These are phyloP conservation scores for Philereme vetulata DNA, from an alignment of 2,888 invertebrate genomes.

Conservation along the genomic window DNA sequence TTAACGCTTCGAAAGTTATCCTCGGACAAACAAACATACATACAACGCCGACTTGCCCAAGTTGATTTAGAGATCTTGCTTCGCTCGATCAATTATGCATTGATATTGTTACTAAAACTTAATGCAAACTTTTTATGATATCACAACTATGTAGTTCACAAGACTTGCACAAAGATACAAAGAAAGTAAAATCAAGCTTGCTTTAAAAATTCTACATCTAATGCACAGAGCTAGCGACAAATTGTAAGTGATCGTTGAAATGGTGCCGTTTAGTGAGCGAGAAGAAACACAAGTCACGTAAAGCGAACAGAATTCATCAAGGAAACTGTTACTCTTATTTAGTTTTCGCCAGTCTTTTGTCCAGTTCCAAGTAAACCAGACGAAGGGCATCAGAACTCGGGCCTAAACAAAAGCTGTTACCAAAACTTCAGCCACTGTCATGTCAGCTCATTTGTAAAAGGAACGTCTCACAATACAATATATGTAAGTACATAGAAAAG, in stretches of 20 bases:
- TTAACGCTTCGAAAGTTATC: no score
- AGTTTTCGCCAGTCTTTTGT: slow-evolving; percentile 1
- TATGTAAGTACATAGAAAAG: slow-evolving; percentile 42
- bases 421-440: slow-evolving; percentile 34
- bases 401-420: slow-evolving; percentile 34
- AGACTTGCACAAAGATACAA: no score
- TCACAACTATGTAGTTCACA: no score
- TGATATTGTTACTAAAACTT: no score
- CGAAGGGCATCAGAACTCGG: slow-evolving; percentile 10
- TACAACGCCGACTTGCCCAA: no score
- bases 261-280: background rate
- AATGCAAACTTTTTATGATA: no score
- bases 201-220: background rate
- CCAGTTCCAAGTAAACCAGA: slow-evolving; percentile 1
- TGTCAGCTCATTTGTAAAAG: slow-evolving; percentile 59
- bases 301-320: slow-evolving; percentile 1
- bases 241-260: background rate
- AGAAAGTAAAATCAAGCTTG: background rate
- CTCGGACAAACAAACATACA: no score
- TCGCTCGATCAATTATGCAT: no score
- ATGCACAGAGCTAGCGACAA: background rate
- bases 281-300: slow-evolving; percentile 1
- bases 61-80: no score
- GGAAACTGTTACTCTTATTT: background rate
- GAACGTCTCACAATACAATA: slow-evolving; percentile 53